A percentile compares a stretch with the other conserved stretches of the same genome.
phyloP scores from a whole-genome alignment of 2,888 invertebrate genomes.

The Microdon myrmicae region DNA sequence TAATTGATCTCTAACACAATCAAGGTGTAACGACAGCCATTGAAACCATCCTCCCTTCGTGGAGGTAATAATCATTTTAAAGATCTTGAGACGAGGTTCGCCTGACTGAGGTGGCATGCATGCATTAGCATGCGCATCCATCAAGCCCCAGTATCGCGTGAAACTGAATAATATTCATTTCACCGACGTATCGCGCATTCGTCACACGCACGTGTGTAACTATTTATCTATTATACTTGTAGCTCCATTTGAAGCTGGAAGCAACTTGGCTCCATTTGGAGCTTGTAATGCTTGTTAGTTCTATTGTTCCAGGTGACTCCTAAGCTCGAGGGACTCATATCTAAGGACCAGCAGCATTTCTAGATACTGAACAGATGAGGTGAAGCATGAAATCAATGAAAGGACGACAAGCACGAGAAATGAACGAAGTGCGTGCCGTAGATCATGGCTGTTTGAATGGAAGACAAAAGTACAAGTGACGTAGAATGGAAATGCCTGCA shows the following conservation, averaged over 20 bases:
- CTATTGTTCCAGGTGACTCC: constrained; percentile 14
- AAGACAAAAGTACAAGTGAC: constrained; percentile 12
- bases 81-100: constrained; percentile 15
- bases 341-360: too few relatives aligned
- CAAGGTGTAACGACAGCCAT: constrained; percentile 15
- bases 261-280: constrained; percentile 4
- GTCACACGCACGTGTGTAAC: background rate
- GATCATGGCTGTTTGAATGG: constrained; percentile 19
- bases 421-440: constrained; percentile 40
- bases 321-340: constrained; percentile 17
- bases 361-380: background rate
- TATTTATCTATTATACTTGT: background rate
- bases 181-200: constrained; percentile 18
- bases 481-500: constrained; percentile 25
- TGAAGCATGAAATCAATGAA: too few relatives aligned
- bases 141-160: constrained; percentile 19
- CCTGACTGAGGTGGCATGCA: constrained; percentile 18
- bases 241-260: too few relatives aligned
- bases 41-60: constrained; percentile 23
- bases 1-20: constrained; percentile 21
- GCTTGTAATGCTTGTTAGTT: background rate
- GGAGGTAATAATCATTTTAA: constrained; percentile 16
- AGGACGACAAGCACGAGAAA: background rate
- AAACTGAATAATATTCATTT: constrained; percentile 37
- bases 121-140: constrained; percentile 31